A percentile compares a stretch with the other conserved stretches of the same genome.
Conservation (phyloP, 2,113 vertebrate genomes). For the Galemys pyrenaicus region DNA sequence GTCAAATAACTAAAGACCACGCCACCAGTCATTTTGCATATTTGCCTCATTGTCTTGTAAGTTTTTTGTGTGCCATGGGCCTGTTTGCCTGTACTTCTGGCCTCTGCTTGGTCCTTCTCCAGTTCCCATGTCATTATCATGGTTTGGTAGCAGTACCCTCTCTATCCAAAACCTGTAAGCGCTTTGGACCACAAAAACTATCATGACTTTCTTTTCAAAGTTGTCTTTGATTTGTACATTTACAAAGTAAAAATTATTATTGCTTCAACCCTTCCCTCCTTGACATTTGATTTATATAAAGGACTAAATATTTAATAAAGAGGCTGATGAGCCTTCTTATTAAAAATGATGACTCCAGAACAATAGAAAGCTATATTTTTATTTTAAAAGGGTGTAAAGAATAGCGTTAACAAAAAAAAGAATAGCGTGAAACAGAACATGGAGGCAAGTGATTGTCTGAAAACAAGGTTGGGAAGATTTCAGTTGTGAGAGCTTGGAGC, state of each 20-base stretch:
- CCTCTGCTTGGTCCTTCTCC: background rate
- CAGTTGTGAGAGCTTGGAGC: background rate
- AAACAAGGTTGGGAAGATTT: background rate
- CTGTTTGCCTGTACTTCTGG: background rate
- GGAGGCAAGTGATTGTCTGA: background rate
- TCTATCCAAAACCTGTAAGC: background rate
- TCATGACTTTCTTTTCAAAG: background rate
- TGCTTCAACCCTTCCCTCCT: background rate
- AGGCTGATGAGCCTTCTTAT: background rate
- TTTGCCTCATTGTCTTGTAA: background rate
- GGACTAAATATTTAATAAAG: background rate
- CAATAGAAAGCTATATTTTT: background rate
- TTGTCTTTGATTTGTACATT: background rate
- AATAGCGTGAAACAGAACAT: constrained; percentile 40
- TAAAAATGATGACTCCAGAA: background rate
- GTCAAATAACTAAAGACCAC: background rate
- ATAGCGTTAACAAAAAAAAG: constrained; percentile 40
- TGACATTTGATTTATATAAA: background rate
- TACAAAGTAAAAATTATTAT: background rate
- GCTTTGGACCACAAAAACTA: background rate
- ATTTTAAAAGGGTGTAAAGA: constrained; percentile 28
- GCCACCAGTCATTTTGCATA: background rate
- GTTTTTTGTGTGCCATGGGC: fast-evolving
- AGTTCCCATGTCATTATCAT: fast-evolving
- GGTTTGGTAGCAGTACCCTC: background rate